Percentiles rank a stretch among this genome's conserved stretches.
Evolutionary conservation across 2,888 invertebrate genomes (phyloP).

Genomic region (Sericinus montela): DNA sequence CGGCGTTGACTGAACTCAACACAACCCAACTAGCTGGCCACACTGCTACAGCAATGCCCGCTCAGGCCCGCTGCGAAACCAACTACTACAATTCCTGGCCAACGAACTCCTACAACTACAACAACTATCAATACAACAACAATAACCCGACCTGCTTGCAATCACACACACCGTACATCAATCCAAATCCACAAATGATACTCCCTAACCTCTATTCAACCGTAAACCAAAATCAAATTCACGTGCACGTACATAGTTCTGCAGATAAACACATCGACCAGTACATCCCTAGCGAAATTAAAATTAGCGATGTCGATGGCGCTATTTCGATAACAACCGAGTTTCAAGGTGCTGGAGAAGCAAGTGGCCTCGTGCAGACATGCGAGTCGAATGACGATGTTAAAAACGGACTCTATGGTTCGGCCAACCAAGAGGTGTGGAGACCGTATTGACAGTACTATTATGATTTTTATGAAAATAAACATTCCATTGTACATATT

Average conservation of each 20-base stretch:
- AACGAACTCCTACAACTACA: slow-evolving; percentile 82
- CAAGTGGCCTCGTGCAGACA: slow-evolving; percentile 69
- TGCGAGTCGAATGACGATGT: slow-evolving; percentile 77
- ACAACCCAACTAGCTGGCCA: slow-evolving; percentile 34
- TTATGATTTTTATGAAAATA: slow-evolving; percentile 30
- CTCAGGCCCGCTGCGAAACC: slow-evolving; percentile 59
- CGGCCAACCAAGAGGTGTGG: slow-evolving; percentile 82
- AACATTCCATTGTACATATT: slow-evolving; percentile 68
- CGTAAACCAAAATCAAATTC: slow-evolving; percentile 92
- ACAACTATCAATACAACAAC: slow-evolving; percentile 85
- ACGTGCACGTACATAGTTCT: slow-evolving; percentile 86
- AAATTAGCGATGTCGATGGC: slow-evolving; percentile 80
- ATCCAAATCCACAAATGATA: slow-evolving; percentile 83
- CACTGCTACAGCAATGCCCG: slow-evolving; percentile 4
- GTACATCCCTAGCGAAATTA: slow-evolving; percentile 79
- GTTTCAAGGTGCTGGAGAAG: slow-evolving; percentile 65
- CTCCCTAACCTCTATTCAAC: slow-evolving; percentile 90
- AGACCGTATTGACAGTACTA: slow-evolving; percentile 83
- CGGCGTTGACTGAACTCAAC: slow-evolving; percentile 70
- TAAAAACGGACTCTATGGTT: slow-evolving; percentile 64
- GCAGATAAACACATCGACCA: slow-evolving; percentile 83
- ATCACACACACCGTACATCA: slow-evolving; percentile 80
- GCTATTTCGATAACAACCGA: slow-evolving; percentile 78
- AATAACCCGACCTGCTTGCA: slow-evolving; percentile 71
- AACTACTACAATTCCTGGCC: slow-evolving; percentile 81